Conservation (phyloP, 2,113 vertebrate genomes). For the Solea senegalensis region DNA sequence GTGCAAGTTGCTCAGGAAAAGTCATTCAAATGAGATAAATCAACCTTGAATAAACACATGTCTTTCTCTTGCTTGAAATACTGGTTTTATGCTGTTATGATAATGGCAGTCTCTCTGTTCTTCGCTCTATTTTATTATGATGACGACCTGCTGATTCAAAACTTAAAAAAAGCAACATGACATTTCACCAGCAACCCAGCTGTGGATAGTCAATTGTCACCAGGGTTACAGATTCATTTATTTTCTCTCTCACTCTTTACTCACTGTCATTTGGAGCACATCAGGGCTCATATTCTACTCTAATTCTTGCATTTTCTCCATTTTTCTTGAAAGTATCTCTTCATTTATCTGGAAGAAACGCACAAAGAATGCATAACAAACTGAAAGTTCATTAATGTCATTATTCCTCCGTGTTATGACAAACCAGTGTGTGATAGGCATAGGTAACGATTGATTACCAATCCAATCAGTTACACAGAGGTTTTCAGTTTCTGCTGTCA, state of each 20-base stretch:
- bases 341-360: not conserved
- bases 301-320: not conserved
- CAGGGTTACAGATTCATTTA: conserved; percentile 82
- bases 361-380: not conserved
- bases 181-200: conserved; percentile 82
- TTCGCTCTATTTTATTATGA: conserved; percentile 82
- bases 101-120: conserved; percentile 12
- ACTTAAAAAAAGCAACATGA: conserved; percentile 75
- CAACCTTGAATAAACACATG: not conserved
- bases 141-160: conserved; percentile 81
- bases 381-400: not conserved
- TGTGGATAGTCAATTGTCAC: conserved; percentile 83
- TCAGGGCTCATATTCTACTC: not conserved
- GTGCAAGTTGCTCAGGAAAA: too few species aligned
- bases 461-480: conserved; percentile 39
- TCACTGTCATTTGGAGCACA: conserved; percentile 24
- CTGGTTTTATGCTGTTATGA: not conserved
- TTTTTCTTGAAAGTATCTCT: conserved; percentile 15
- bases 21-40: not conserved
- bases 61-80: too few species aligned
- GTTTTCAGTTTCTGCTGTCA: conserved; percentile 42
- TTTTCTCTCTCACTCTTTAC: conserved; percentile 39
- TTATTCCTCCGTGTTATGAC: conserved; percentile 47
- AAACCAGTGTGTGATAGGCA: conserved; percentile 34
- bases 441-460: conserved; percentile 68